Evolutionary conservation across 2,888 invertebrate genomes (phyloP).

Genomic region (Cyrtodaria siliqua): DNA sequence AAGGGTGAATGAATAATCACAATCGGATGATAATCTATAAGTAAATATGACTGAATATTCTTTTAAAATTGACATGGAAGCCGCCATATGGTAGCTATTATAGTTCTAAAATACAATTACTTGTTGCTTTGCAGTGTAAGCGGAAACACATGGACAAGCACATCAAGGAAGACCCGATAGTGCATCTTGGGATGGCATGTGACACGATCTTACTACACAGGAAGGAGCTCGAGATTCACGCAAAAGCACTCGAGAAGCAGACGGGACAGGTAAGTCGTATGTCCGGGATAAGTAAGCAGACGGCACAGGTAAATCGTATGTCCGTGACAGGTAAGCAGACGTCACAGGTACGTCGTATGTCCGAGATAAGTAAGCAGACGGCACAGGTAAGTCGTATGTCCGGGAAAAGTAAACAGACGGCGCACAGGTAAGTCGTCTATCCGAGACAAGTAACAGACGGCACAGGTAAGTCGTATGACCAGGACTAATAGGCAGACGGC

Average conservation of each 20-base stretch:
- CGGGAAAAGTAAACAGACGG: no score
- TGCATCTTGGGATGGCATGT: slow-evolving; percentile 83
- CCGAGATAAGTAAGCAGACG: slow-evolving; percentile 63
- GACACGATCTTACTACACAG: slow-evolving; percentile 81
- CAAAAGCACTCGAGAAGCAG: slow-evolving; percentile 65
- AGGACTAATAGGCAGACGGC: no score
- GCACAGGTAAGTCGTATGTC: slow-evolving; percentile 28
- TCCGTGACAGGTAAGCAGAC: slow-evolving; percentile 62
- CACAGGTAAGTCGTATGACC: no score
- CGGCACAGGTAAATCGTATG: slow-evolving; percentile 30
- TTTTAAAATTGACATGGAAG: no score
- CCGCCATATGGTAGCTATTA: no score
- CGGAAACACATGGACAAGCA: slow-evolving; percentile 82
- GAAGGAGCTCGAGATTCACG: slow-evolving; percentile 67
- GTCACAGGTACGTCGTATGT: slow-evolving; percentile 26
- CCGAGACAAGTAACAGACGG: no score
- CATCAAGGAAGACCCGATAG: slow-evolving; percentile 82
- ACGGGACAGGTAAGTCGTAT: slow-evolving; percentile 32
- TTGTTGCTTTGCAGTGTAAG: slow-evolving; percentile 76
- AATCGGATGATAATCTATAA: no score
- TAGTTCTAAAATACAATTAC: no score
- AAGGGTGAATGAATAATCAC: no score
- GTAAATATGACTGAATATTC: no score
- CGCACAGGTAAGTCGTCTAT: no score
- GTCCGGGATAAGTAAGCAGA: slow-evolving; percentile 61